Evolutionary conservation across 1,140 invertebrate species (phyloP).

Genomic region (Lucilia cuprina): DNA sequence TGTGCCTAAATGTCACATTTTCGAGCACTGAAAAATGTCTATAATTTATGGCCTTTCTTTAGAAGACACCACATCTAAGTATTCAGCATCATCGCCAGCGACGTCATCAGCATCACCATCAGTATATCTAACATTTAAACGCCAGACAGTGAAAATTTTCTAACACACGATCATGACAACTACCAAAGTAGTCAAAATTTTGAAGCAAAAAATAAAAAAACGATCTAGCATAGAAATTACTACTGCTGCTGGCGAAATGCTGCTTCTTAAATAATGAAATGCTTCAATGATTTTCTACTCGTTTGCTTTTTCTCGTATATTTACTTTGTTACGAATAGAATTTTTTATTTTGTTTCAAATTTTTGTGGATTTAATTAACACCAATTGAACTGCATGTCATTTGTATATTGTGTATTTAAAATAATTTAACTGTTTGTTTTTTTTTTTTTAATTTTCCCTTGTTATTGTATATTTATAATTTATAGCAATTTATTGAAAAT

Average conservation of each 20-base stretch:
- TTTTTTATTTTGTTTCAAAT: background rate
- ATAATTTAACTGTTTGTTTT: background rate
- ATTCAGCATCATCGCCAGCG: background rate
- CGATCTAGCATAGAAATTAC: background rate
- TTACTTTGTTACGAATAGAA: background rate
- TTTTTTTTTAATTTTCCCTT: background rate
- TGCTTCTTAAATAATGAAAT: background rate
- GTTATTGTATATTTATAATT: background rate
- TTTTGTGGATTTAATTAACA: constrained; percentile 19
- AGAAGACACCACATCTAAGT: background rate
- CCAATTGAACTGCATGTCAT: constrained; percentile 34
- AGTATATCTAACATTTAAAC: background rate
- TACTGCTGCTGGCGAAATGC: background rate
- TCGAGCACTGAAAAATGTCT: background rate
- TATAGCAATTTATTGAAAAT: background rate
- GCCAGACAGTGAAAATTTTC: background rate
- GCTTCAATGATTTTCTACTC: constrained; percentile 16
- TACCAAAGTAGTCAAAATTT: background rate
- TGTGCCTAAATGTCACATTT: background rate
- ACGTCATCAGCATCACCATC: background rate
- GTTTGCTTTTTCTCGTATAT: background rate
- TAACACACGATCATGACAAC: background rate
- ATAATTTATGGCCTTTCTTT: constrained; percentile 15
- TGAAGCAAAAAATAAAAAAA: background rate
- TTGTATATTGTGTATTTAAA: constrained; percentile 8